These are phyloP conservation scores for Drosophila differens DNA, from an alignment of 2,888 invertebrate species.

Conservation along the genomic window DNA sequence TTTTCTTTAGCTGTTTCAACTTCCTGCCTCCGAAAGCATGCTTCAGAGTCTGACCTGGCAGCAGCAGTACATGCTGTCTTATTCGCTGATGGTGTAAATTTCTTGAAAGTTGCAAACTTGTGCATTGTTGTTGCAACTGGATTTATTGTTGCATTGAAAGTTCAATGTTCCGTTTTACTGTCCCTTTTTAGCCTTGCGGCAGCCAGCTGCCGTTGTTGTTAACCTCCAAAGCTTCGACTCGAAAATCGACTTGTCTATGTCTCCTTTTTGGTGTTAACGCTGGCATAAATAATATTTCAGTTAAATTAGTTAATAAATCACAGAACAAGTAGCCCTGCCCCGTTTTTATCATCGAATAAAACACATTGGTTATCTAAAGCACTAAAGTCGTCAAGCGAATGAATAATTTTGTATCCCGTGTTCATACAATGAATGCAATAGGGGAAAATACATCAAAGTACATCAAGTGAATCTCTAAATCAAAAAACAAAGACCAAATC, in stretches of 20 bases:
- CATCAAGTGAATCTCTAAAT: neutral
- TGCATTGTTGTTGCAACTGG: conserved; percentile 62
- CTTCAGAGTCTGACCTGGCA: conserved; percentile 33
- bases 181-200: conserved; percentile 30
- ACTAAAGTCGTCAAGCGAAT: neutral
- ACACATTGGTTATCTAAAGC: neutral
- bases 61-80: conserved; percentile 45
- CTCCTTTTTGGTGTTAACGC: conserved; percentile 17
- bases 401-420: neutral
- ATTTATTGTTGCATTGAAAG: conserved; percentile 47
- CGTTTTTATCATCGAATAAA: neutral
- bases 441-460: neutral
- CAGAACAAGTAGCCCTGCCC: conserved; percentile 10
- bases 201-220: conserved; percentile 43
- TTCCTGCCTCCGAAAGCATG: conserved; percentile 45
- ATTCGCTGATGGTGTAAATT: conserved; percentile 82
- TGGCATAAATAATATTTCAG: conserved; percentile 65
- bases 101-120: conserved; percentile 77
- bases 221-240: conserved; percentile 19
- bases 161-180: conserved; percentile 61
- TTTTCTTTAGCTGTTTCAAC: conserved; percentile 71
- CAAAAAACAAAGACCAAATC: neutral
- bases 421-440: neutral
- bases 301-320: conserved; percentile 77
- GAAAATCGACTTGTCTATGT: conserved; percentile 22